Evolutionary conservation across 1,140 invertebrate species (phyloP).

Genomic region (Ceratoteleas bidentatus): DNA sequence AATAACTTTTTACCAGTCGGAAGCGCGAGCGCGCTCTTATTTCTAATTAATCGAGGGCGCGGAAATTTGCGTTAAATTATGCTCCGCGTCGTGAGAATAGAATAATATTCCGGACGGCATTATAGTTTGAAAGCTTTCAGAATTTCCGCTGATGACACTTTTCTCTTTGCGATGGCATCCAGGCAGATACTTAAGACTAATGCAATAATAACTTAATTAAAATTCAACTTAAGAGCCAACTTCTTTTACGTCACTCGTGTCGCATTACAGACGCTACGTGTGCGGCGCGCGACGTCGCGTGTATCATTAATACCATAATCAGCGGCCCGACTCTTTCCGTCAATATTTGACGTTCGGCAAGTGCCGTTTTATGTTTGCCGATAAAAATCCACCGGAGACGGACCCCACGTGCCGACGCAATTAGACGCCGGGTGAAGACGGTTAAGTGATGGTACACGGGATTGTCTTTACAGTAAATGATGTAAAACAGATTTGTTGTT

Average conservation of each 20-base stretch:
- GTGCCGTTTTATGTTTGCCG: conserved; percentile 7
- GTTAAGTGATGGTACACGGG: no score
- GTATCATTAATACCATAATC: conserved; percentile 40
- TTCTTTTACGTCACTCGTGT: conserved; percentile 60
- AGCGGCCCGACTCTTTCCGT: not conserved
- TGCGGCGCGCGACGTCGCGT: conserved; percentile 8
- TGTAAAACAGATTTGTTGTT: no score
- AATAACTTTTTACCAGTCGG: conserved; percentile 39
- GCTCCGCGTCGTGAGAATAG: conserved; percentile 49
- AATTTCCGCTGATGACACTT: conserved; percentile 70
- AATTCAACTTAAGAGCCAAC: conserved; percentile 63
- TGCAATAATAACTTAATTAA: conserved; percentile 71
- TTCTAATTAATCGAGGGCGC: conserved; percentile 53
- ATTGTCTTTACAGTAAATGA: no score
- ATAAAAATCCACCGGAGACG: no score
- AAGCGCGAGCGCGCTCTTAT: conserved; percentile 24
- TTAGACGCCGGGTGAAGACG: no score
- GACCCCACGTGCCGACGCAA: no score
- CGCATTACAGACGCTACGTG: conserved; percentile 40
- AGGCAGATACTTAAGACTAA: conserved; percentile 69
- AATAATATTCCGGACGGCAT: conserved; percentile 58
- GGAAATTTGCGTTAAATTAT: conserved; percentile 58
- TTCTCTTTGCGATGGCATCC: conserved; percentile 64
- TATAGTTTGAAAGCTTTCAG: conserved; percentile 72
- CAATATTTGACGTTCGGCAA: conserved; percentile 21